Evolutionary conservation across 2,888 invertebrate genomes (phyloP).

Genomic region (Scaptodrosophila latifasciaeformis): DNA sequence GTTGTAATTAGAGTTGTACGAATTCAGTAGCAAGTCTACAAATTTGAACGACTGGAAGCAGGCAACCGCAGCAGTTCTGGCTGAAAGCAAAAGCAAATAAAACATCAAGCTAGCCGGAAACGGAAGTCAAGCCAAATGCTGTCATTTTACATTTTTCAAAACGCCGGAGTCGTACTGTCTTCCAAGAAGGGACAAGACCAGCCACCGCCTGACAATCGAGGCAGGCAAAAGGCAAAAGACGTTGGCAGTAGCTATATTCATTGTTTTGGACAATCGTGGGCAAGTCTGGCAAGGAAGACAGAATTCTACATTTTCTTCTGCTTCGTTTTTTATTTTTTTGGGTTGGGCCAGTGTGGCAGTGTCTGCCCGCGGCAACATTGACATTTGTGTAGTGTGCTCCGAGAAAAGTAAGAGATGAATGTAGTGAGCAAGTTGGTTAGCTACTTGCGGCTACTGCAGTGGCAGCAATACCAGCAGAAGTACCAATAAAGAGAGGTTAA

Average conservation of each 20-base stretch:
- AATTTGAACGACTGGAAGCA: no score
- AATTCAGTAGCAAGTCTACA: slow-evolving; percentile 43
- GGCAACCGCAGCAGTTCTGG: slow-evolving; percentile 2
- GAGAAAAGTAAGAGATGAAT: slow-evolving; percentile 9
- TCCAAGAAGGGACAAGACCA: slow-evolving; percentile 6
- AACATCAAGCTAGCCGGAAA: slow-evolving; percentile 48
- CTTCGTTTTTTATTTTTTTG: neutral
- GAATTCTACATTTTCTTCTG: neutral
- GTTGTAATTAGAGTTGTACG: slow-evolving; percentile 49
- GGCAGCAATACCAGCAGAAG: slow-evolving; percentile 4
- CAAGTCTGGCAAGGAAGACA: slow-evolving; percentile 6
- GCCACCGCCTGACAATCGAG: neutral
- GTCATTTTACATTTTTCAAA: slow-evolving; percentile 54
- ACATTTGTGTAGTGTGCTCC: slow-evolving; percentile 16
- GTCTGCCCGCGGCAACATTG: slow-evolving; percentile 10
- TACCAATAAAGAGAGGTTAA: slow-evolving; percentile 11
- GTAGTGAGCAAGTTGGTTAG: no score
- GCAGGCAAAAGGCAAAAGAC: neutral
- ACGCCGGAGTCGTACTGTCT: slow-evolving; percentile 2
- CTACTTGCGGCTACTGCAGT: slow-evolving; percentile 29
- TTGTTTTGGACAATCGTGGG: slow-evolving; percentile 13
- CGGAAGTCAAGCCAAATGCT: slow-evolving; percentile 59
- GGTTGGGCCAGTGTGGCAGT: slow-evolving; percentile 7
- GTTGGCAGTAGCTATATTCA: no score
- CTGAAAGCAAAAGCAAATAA: slow-evolving; percentile 37